Evolutionary conservation across 2,888 invertebrate species (phyloP).

Genomic region (Halocaridina rubra): DNA sequence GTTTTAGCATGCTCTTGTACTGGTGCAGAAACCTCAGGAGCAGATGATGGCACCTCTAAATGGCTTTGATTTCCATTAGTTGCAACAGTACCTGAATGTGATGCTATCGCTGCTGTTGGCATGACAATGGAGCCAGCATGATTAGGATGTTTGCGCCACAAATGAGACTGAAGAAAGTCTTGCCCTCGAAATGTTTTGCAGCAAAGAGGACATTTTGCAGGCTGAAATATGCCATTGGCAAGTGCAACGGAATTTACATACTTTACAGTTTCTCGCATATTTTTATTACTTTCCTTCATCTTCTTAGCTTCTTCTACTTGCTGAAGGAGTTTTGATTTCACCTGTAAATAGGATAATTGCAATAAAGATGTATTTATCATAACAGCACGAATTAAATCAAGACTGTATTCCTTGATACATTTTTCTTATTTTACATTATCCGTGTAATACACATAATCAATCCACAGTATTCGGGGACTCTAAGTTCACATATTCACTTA

Average conservation of each 20-base stretch:
- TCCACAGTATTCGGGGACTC: too few species aligned
- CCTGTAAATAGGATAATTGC: slow-evolving; percentile 39
- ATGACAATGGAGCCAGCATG: slow-evolving; percentile 4
- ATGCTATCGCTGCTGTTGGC: background rate
- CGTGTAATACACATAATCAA: too few species aligned
- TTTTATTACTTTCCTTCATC: slow-evolving; percentile 54
- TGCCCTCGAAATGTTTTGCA: slow-evolving; percentile 48
- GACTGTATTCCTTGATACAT: too few species aligned
- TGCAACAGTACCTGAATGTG: background rate
- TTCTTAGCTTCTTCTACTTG: slow-evolving; percentile 62
- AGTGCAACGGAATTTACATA: slow-evolving; percentile 56
- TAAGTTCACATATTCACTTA: too few species aligned
- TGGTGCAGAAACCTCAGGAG: background rate
- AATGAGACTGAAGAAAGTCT: slow-evolving; percentile 53
- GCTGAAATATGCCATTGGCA: slow-evolving; percentile 51
- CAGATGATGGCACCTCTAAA: background rate
- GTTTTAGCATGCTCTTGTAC: background rate
- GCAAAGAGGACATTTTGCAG: slow-evolving; percentile 47
- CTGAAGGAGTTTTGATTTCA: slow-evolving; percentile 48
- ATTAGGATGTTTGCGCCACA: slow-evolving; percentile 52
- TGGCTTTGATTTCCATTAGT: background rate
- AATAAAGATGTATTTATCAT: too few species aligned
- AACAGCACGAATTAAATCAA: too few species aligned
- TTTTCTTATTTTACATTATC: too few species aligned
- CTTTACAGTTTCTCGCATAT: slow-evolving; percentile 55